Evolutionary conservation across 2,113 vertebrate genomes (phyloP).

Genomic region (Xiphophorus maculatus): DNA sequence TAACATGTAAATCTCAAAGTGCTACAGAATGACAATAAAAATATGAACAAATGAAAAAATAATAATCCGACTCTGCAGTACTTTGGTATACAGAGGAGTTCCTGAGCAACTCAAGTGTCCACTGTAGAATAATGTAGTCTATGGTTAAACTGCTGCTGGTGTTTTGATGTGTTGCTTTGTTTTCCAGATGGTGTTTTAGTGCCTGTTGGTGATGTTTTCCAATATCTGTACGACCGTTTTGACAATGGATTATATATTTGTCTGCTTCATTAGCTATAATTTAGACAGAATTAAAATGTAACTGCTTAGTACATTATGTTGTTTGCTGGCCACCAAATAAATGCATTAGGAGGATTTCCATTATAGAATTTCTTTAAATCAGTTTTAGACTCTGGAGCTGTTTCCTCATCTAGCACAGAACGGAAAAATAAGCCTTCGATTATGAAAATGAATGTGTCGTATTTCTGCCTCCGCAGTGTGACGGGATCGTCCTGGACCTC

Average conservation of each 20-base stretch:
- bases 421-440: not conserved
- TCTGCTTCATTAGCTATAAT: not conserved
- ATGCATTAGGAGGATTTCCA: not conserved
- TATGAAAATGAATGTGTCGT: not conserved
- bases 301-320: not conserved
- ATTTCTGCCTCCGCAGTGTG: conserved; percentile 80
- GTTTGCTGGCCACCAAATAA: not conserved
- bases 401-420: not conserved
- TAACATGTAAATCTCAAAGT: no score
- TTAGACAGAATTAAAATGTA: not conserved
- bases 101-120: no score
- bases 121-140: no score
- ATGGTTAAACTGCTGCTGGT: not conserved
- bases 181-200: no score
- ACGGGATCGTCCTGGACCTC: conserved; percentile 89
- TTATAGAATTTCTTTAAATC: not conserved
- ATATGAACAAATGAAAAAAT: no score
- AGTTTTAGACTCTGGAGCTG: not conserved
- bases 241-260: no score
- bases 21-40: no score
- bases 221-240: no score
- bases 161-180: not conserved
- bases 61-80: no score
- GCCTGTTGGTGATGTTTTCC: no score
- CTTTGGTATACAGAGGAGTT: no score